These are phyloP conservation scores for Aptenodytes patagonicus DNA, from an alignment of 2,113 vertebrate species.

Conservation along the genomic window DNA sequence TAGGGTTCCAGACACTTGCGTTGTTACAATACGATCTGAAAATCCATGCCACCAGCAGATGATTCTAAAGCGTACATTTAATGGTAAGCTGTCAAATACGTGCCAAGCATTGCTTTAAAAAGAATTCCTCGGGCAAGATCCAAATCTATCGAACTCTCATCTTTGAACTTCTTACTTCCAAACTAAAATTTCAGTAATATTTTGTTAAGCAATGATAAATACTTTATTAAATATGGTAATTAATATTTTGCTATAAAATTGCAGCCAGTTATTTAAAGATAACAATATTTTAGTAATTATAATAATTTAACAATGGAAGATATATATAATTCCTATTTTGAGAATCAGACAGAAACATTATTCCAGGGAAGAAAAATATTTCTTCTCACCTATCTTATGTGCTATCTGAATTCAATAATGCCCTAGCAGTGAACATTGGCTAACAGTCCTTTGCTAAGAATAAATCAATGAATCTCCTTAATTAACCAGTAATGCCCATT, in stretches of 20 bases:
- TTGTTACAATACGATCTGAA: background rate
- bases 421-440: background rate
- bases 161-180: background rate
- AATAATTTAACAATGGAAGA: background rate
- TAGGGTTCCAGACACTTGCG: background rate
- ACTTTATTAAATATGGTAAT: background rate
- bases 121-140: background rate
- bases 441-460: background rate
- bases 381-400: background rate
- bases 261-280: background rate
- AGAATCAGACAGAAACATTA: background rate
- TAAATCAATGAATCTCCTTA: constrained; percentile 27
- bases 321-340: background rate
- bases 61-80: background rate
- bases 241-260: background rate
- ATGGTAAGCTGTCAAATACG: background rate
- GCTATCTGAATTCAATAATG: constrained; percentile 36
- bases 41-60: background rate
- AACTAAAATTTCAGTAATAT: background rate
- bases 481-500: constrained; percentile 5
- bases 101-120: background rate
- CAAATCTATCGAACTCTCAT: background rate
- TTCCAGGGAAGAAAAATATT: background rate
- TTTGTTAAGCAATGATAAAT: background rate
- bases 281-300: background rate